A percentile compares a stretch with the other conserved stretches of the same genome.
phyloP scores from a whole-genome alignment of 2,113 vertebrate species.

The Prietella phreatophila region DNA sequence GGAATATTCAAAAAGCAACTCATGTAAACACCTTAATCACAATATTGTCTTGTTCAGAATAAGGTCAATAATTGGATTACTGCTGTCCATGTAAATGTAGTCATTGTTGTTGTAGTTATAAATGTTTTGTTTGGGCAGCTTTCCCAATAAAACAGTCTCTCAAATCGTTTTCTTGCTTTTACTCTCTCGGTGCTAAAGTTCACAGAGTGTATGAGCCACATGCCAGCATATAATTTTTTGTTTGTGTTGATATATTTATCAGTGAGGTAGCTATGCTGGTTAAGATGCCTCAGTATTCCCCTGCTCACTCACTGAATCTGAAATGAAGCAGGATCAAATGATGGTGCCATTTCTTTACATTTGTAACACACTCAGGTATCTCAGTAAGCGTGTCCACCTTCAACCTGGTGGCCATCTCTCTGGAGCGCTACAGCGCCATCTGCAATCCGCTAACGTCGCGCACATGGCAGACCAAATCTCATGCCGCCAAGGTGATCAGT shows the following conservation, averaged over 20 bases:
- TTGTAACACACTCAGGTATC: slow-evolving; percentile 73
- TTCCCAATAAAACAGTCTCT: not conserved
- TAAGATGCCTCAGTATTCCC: not conserved
- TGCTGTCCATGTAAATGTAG: too few relatives aligned
- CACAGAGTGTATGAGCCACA: not conserved
- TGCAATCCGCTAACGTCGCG: slow-evolving; percentile 92
- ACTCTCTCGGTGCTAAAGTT: not conserved
- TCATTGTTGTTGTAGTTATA: not conserved
- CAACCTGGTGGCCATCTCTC: slow-evolving; percentile 93
- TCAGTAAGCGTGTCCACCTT: slow-evolving; percentile 96
- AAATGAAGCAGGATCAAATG: not conserved
- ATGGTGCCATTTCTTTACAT: not conserved
- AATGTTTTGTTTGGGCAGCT: not conserved
- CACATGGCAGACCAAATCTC: slow-evolving; percentile 95
- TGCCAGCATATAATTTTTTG: not conserved
- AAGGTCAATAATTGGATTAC: too few relatives aligned
- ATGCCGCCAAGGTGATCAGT: slow-evolving; percentile 89
- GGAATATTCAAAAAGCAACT: too few relatives aligned
- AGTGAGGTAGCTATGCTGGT: not conserved
- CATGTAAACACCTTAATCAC: too few relatives aligned
- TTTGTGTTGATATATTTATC: not conserved
- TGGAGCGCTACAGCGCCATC: slow-evolving; percentile 96
- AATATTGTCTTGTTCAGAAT: too few relatives aligned
- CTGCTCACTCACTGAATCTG: not conserved
- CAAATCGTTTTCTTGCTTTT: too few relatives aligned